Percentiles rank a stretch among this genome's conserved stretches.
These are phyloP conservation scores for Tenebrio molitor DNA, from an alignment of 1,140 invertebrate species.

Conservation along the genomic window DNA sequence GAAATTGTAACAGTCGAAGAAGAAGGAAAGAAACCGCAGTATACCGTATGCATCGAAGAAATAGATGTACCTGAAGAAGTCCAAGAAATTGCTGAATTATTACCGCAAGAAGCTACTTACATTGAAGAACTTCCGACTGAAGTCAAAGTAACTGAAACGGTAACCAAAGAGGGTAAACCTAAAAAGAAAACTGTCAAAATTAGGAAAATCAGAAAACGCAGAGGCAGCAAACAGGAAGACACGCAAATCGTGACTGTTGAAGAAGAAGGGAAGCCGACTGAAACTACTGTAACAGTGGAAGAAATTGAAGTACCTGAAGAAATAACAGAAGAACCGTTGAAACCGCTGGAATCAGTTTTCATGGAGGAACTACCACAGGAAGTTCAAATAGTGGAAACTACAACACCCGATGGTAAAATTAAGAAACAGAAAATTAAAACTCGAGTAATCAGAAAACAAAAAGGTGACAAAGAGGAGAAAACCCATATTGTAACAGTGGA, in stretches of 20 bases:
- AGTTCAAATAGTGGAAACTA: constrained; percentile 51
- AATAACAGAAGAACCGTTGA: constrained; percentile 17
- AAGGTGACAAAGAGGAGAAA: constrained; percentile 57
- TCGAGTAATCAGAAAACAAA: constrained; percentile 61
- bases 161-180: constrained; percentile 52
- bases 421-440: constrained; percentile 66
- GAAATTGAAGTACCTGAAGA: constrained; percentile 48
- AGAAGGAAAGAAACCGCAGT: constrained; percentile 65
- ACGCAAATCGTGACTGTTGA: constrained; percentile 62
- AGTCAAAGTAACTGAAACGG: constrained; percentile 47
- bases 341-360: constrained; percentile 26
- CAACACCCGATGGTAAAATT: constrained; percentile 47
- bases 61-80: constrained; percentile 50
- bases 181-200: constrained; percentile 59
- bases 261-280: constrained; percentile 66
- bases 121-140: constrained; percentile 52
- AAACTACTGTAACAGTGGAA: constrained; percentile 58
- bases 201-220: constrained; percentile 57
- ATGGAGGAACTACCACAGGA: constrained; percentile 58
- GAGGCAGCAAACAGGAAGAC: constrained; percentile 59
- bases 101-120: constrained; percentile 32
- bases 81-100: constrained; percentile 28
- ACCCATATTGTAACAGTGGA: constrained; percentile 61
- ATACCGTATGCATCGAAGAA: constrained; percentile 55
- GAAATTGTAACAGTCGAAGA: constrained; percentile 64